phyloP scores from a whole-genome alignment of 2,113 vertebrate species.

The Camelus bactrianus region DNA sequence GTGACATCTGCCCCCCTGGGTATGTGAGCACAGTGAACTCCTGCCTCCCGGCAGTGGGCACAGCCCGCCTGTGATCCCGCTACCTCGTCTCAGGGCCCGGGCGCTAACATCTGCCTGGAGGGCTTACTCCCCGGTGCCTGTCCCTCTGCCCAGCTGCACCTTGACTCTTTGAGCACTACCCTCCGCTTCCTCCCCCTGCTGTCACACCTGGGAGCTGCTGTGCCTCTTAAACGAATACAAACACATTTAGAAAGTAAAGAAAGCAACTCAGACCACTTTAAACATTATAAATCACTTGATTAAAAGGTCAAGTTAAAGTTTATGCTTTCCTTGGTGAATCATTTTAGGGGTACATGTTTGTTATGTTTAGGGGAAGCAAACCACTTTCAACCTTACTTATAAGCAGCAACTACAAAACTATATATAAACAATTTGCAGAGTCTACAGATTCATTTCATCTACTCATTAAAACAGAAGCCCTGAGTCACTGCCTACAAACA shows the following conservation, averaged over 20 bases:
- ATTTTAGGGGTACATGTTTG: background rate
- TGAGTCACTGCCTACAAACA: background rate
- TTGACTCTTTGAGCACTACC: background rate
- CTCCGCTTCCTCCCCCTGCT: background rate
- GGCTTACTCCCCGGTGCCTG: background rate
- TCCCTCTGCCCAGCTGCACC: background rate
- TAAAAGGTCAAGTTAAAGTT: conserved; percentile 52
- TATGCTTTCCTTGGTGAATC: conserved; percentile 6
- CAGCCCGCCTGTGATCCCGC: background rate
- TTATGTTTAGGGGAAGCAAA: background rate
- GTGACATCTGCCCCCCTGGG: background rate
- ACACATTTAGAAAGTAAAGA: conserved; percentile 46
- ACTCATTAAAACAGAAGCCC: background rate
- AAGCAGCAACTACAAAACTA: conserved; percentile 27
- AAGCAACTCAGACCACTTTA: background rate
- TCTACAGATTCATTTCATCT: background rate
- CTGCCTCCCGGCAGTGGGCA: background rate
- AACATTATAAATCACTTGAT: conserved; percentile 23
- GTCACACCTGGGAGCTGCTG: background rate
- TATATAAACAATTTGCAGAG: background rate
- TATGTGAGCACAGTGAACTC: background rate
- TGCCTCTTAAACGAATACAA: background rate
- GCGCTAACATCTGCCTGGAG: background rate
- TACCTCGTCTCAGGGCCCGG: background rate
- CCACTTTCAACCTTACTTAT: background rate